Evolutionary conservation across 2,888 invertebrate species (phyloP).

Genomic region (Diogma glabrata): DNA sequence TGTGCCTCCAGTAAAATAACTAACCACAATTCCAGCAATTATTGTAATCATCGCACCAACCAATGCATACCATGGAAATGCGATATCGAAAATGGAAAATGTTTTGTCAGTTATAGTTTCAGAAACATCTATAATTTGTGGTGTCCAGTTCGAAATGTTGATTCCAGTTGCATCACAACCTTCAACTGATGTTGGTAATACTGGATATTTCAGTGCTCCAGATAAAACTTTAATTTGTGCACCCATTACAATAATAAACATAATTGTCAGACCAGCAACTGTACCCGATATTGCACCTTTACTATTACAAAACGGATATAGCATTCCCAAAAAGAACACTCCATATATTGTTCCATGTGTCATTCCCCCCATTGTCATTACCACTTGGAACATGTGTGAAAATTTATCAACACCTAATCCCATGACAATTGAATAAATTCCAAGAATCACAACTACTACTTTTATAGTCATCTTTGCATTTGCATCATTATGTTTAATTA

Average conservation of each 20-base stretch:
- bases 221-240: too few relatives aligned
- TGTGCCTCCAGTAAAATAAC: not conserved
- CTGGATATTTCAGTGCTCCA: too few relatives aligned
- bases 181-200: conserved; percentile 11
- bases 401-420: not conserved
- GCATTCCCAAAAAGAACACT: conserved; percentile 35
- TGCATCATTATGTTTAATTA: not conserved
- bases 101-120: not conserved
- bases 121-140: not conserved
- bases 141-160: not conserved
- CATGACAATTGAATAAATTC: not conserved
- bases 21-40: not conserved
- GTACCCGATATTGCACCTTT: too few relatives aligned
- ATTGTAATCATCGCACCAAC: not conserved
- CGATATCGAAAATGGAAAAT: conserved; percentile 1
- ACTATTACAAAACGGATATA: conserved; percentile 39
- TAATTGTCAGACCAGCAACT: too few relatives aligned
- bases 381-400: not conserved
- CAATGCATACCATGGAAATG: not conserved
- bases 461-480: not conserved
- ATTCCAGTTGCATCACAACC: conserved; percentile 5
- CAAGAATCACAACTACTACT: not conserved
- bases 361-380: not conserved
- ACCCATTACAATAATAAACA: too few relatives aligned
- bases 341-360: not conserved